These are phyloP conservation scores for Xanthorhoe designata DNA, from an alignment of 2,888 invertebrate genomes.

Conservation along the genomic window DNA sequence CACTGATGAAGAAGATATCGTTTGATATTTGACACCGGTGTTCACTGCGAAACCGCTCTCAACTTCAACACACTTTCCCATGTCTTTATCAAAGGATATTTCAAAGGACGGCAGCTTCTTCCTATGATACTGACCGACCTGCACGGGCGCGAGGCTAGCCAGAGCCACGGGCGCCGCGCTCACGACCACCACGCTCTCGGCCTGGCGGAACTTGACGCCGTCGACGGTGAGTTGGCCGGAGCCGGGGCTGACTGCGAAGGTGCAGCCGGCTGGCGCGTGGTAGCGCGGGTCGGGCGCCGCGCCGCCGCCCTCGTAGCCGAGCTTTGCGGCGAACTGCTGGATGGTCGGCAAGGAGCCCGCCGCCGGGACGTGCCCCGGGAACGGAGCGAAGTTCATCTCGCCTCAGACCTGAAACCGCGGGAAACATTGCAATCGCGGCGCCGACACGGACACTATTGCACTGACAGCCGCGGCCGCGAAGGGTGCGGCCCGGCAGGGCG, in stretches of 20 bases:
- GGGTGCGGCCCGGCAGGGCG: constrained; percentile 77
- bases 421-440: constrained; percentile 52
- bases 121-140: constrained; percentile 63
- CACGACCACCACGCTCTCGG: constrained; percentile 81
- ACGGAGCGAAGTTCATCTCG: constrained; percentile 94
- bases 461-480: constrained; percentile 55
- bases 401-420: constrained; percentile 57
- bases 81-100: constrained; percentile 30
- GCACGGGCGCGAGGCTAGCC: constrained; percentile 74
- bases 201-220: constrained; percentile 87
- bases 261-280: constrained; percentile 60
- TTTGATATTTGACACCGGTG: constrained; percentile 81
- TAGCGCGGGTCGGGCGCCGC: constrained; percentile 77
- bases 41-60: constrained; percentile 60
- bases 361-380: constrained; percentile 92
- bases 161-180: constrained; percentile 77
- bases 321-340: constrained; percentile 93
- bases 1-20: constrained; percentile 78
- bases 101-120: constrained; percentile 31
- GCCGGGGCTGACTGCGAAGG: constrained; percentile 69
- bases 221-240: constrained; percentile 64
- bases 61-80: constrained; percentile 26
- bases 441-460: constrained; percentile 48
- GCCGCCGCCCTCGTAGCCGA: constrained; percentile 77
- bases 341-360: constrained; percentile 91